These are phyloP conservation scores for Notarius lentiginosus DNA, from an alignment of 2,113 vertebrate species.

Conservation along the genomic window DNA sequence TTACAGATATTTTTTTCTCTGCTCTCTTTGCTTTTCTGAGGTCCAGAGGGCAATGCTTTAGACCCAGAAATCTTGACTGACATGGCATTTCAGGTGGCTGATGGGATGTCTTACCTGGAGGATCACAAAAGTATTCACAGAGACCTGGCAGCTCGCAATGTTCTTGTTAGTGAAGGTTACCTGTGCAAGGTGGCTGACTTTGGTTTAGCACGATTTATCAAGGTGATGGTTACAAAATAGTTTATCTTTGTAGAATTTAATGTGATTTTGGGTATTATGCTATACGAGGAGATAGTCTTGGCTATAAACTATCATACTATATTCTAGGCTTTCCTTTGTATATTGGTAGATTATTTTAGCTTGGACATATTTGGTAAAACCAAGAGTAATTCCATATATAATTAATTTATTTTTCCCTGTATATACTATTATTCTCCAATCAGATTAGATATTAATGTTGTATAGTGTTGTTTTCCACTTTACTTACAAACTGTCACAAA, in stretches of 20 bases:
- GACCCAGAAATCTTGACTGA: conserved; percentile 65
- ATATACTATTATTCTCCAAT: background rate
- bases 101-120: conserved; percentile 83
- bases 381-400: background rate
- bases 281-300: background rate
- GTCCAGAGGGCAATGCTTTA: conserved; percentile 60
- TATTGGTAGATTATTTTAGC: background rate
- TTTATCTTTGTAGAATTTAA: background rate
- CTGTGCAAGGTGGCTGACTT: conserved; percentile 87
- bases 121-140: conserved; percentile 78
- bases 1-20: background rate
- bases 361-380: background rate
- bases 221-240: conserved; percentile 64
- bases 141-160: conserved; percentile 83
- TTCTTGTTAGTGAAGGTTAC: conserved; percentile 78
- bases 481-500: background rate
- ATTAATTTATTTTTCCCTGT: background rate
- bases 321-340: background rate
- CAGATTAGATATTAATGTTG: background rate
- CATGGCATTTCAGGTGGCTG: conserved; percentile 77
- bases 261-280: background rate
- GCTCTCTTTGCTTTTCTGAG: conserved; percentile 56
- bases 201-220: conserved; percentile 79
- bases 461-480: background rate
- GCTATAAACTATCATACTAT: background rate